Conservation (phyloP, 2,888 invertebrate species). For the Tortrix viridana region DNA sequence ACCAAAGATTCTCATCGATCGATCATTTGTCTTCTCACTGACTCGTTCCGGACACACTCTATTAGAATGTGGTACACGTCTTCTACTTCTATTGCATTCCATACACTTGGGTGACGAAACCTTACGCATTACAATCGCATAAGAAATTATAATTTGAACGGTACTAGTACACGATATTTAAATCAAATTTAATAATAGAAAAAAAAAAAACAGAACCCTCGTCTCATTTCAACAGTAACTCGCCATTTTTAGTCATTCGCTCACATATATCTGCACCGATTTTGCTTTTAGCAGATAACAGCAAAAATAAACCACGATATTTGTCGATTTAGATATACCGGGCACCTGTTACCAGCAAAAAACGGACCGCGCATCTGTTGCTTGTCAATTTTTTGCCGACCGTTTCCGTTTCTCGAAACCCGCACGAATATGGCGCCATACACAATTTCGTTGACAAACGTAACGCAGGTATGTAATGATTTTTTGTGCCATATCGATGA, state of each 20-base stretch:
- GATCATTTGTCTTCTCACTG: no score
- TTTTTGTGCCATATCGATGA: conserved; percentile 1
- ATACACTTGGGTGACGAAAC: no score
- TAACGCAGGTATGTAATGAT: conserved; percentile 10
- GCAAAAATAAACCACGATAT: conserved; percentile 19
- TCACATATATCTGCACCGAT: conserved; percentile 7
- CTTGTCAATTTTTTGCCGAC: conserved; percentile 39
- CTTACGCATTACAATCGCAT: no score
- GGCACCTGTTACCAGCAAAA: conserved; percentile 35
- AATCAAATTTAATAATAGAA: no score
- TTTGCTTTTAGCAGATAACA: conserved; percentile 23
- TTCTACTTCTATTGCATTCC: no score
- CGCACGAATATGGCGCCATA: conserved; percentile 7
- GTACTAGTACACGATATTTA: no score
- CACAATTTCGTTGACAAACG: conserved; percentile 26
- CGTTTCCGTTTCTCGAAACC: conserved; percentile 34
- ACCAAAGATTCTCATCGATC: no score
- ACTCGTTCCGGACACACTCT: no score
- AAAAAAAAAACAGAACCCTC: background rate
- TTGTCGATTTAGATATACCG: conserved; percentile 18
- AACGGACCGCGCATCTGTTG: conserved; percentile 37
- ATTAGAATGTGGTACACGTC: no score
- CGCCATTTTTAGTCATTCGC: background rate
- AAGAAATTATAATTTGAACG: no score
- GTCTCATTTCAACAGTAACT: background rate